These are phyloP conservation scores for Hassar affinis DNA, from an alignment of 2,113 vertebrate species.

Conservation along the genomic window DNA sequence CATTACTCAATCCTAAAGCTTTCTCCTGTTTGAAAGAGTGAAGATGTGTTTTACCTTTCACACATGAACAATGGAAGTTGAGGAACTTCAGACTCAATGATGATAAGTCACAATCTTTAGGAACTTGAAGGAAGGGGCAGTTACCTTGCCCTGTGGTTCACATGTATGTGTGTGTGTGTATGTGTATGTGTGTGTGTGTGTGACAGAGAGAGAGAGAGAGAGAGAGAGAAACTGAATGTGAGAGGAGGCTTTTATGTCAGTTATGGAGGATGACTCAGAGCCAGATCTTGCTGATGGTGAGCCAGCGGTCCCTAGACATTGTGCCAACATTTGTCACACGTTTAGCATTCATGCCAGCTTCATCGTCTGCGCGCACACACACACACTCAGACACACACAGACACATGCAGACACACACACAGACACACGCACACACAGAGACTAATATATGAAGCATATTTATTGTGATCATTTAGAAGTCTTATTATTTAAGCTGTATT, in stretches of 20 bases:
- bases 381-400: constrained; percentile 22
- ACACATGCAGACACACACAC: too few species aligned
- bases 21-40: neutral
- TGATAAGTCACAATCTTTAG: neutral
- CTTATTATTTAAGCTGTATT: neutral
- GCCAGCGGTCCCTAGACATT: constrained; percentile 11
- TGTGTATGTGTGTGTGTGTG: neutral
- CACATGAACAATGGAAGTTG: neutral
- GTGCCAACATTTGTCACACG: constrained; percentile 42
- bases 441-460: constrained; percentile 15
- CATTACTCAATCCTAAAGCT: constrained; percentile 16
- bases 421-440: constrained; percentile 57
- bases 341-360: constrained; percentile 47
- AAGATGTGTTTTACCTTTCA: neutral
- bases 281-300: constrained; percentile 36
- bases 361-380: constrained; percentile 63
- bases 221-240: constrained; percentile 5
- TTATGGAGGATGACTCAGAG: constrained; percentile 30
- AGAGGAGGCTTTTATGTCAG: constrained; percentile 33
- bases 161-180: neutral
- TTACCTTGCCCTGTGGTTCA: neutral
- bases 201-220: neutral
- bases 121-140: neutral
- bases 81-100: neutral
- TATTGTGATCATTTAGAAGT: neutral